Evolutionary conservation across 2,888 invertebrate genomes (phyloP), one percentile per base, ranked within the genome.

Genomic region (Synergus laeviventris): DNA sequence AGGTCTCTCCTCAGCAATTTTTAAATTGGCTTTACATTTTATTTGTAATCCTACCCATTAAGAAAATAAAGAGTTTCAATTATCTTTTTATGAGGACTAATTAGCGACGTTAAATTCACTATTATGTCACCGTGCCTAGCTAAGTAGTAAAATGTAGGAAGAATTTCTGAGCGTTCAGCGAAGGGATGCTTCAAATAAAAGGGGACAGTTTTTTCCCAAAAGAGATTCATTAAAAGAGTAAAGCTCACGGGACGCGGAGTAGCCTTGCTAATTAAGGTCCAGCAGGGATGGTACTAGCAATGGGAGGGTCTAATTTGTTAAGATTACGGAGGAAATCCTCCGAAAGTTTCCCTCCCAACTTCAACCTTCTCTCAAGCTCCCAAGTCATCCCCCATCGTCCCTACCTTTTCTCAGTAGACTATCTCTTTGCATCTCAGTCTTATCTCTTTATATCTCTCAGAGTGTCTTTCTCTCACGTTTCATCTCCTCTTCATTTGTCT

Each of bases 281-380:
- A 60, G 77, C 77, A 78, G 76, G 77, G 64, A 73, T 74, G 75
- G 62, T 45, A 56, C 75, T 70, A 73, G 59, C 24, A 64, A 62
- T 73, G 39, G 79, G 77, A 75, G 81, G 74, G 75, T 79, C 85
- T 85, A 84, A 85, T 85, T 85, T 84, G 82, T 85, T 85, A 82
- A 85, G 84, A 84, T 85, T 83, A 85, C 80, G 77, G 62, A 78
- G 80, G 78, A 80, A 84, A 81, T 82, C 78, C 76, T 74, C 74
- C 78, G 79, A 81, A 82, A 79, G 77, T 83, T 76, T 76, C 76
- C 18, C 64, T 45, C 45, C 66, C 79, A 62, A 74, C 78, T 78
- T 75, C 76, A 49, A 76, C 76, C 75, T 74, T 73, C 74, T 74
- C 21, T 31, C 76, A 49, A 73, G 39, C 36, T 21, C 74, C 45